These are phyloP conservation scores for Pholis gunnellus DNA, from an alignment of 2,113 vertebrate species.

Conservation along the genomic window DNA sequence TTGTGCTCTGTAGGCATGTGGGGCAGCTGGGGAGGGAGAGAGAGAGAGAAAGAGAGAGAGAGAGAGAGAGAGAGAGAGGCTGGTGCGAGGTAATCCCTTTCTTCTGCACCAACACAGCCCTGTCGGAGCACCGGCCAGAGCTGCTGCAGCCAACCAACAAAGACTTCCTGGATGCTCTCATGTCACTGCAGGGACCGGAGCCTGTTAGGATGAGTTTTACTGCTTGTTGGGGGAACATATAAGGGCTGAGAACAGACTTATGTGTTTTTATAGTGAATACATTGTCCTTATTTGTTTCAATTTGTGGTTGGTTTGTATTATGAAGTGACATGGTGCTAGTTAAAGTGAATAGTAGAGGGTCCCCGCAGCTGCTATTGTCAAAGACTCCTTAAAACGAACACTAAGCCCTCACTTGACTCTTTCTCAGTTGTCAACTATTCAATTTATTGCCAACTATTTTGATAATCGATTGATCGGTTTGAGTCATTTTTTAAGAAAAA, in stretches of 20 bases:
- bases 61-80: background rate
- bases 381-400: background rate
- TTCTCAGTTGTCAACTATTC: no score
- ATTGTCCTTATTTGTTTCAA: background rate
- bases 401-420: background rate
- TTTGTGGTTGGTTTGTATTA: background rate
- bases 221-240: background rate
- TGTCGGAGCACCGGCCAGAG: constrained; percentile 30
- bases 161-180: constrained; percentile 11
- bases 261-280: background rate
- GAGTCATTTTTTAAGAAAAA: no score
- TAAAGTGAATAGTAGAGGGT: background rate
- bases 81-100: constrained; percentile 50
- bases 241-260: background rate
- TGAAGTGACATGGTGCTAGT: background rate
- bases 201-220: background rate
- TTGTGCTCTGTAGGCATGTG: constrained; percentile 42
- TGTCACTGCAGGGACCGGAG: constrained; percentile 14
- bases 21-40: constrained; percentile 19
- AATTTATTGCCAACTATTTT: no score
- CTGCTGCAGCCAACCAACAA: constrained; percentile 48
- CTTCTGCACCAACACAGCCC: constrained; percentile 46
- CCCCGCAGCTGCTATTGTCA: background rate
- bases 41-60: background rate
- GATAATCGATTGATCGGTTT: no score